Evolutionary conservation across 2,113 vertebrate species (phyloP).

Genomic region (Rana temporaria): DNA sequence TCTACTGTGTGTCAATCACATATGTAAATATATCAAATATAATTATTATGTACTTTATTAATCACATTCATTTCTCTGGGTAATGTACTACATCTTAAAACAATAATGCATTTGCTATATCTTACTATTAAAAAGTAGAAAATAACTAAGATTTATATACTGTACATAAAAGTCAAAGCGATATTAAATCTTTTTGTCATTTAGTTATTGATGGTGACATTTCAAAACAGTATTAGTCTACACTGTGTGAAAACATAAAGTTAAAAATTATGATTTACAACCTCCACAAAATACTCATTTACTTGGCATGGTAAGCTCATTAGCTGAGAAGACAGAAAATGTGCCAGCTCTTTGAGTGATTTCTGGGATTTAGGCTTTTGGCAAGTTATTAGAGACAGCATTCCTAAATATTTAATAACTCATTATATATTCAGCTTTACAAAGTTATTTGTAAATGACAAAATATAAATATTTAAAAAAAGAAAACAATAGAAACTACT

Average conservation of each 20-base stretch:
- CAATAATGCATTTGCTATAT: no score
- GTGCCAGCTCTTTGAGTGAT: constrained; percentile 34
- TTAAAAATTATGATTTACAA: constrained; percentile 4
- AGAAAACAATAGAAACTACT: neutral
- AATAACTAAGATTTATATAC: no score
- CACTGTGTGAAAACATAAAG: constrained; percentile 27
- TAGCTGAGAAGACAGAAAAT: constrained; percentile 18
- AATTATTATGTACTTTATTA: no score
- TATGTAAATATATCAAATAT: no score
- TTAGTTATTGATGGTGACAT: neutral
- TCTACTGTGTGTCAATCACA: no score
- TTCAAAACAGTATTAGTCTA: neutral
- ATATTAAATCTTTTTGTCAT: neutral
- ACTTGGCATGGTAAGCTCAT: constrained; percentile 24
- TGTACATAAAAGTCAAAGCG: no score
- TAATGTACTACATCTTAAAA: no score
- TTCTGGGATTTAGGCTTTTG: constrained; percentile 36
- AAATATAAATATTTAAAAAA: constrained; percentile 1
- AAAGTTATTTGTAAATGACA: constrained; percentile 31
- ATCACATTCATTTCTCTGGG: no score
- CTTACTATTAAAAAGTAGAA: no score
- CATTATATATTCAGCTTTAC: constrained; percentile 6
- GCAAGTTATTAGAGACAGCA: constrained; percentile 29
- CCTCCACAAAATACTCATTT: constrained; percentile 15
- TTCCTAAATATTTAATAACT: constrained; percentile 28